These are phyloP conservation scores for Morpho deidamia DNA, from an alignment of 2,888 invertebrate species.

Conservation along the genomic window DNA sequence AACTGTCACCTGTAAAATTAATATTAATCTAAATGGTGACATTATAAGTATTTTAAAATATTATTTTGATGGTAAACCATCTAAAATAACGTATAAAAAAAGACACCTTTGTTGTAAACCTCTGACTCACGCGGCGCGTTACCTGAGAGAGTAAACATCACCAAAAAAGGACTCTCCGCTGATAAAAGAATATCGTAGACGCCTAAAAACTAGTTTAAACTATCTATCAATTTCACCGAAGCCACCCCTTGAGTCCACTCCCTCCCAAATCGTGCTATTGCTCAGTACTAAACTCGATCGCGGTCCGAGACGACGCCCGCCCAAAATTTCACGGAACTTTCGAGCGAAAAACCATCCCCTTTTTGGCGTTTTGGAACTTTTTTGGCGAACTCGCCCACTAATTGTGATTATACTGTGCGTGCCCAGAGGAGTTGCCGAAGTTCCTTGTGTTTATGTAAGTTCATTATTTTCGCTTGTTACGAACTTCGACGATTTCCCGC, in stretches of 20 bases:
- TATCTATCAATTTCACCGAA: conserved; percentile 26
- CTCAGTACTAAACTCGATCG: conserved; percentile 21
- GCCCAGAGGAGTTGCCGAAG: conserved; percentile 18
- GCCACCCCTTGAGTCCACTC: conserved; percentile 28
- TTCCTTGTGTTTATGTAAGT: conserved; percentile 22
- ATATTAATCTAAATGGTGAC: too few relatives aligned
- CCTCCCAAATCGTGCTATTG: conserved; percentile 18
- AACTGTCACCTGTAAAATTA: too few relatives aligned
- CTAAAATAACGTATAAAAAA: neutral
- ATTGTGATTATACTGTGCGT: conserved; percentile 26
- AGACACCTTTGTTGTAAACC: neutral
- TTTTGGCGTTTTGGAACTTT: conserved; percentile 20
- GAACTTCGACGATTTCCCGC: conserved; percentile 8
- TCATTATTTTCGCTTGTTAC: conserved; percentile 16
- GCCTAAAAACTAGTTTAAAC: conserved; percentile 21
- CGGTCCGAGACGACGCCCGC: conserved; percentile 25
- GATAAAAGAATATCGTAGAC: conserved; percentile 12
- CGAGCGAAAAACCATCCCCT: conserved; percentile 14
- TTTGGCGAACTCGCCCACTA: conserved; percentile 14
- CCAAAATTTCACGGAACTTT: conserved; percentile 17
- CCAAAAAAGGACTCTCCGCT: conserved; percentile 4
- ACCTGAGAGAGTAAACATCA: conserved; percentile 6
- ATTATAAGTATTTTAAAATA: too few relatives aligned
- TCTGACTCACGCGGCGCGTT: conserved; percentile 5
- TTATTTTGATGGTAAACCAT: neutral